Conservation (phyloP, 2,797 vertebrate genomes). For the Pagetopsis macropterus region DNA sequence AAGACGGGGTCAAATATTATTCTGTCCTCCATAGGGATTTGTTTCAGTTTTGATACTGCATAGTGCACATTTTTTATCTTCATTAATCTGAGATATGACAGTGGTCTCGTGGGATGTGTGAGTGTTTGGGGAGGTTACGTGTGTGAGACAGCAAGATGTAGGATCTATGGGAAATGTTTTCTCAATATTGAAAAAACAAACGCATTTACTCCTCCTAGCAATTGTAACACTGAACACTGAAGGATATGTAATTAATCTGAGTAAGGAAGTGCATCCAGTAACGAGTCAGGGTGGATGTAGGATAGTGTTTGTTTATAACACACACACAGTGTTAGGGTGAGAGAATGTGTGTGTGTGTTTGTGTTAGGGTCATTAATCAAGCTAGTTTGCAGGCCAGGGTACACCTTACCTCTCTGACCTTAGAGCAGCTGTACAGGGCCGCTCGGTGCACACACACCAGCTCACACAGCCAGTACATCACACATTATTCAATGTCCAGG, state of each 20-base stretch:
- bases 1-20: not conserved
- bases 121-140: constrained; percentile 3
- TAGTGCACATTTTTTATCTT: constrained; percentile 7
- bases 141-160: constrained; percentile 6
- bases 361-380: constrained; percentile 73
- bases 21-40: not conserved
- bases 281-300: constrained; percentile 24
- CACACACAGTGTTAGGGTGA: constrained; percentile 5
- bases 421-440: constrained; percentile 54
- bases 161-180: constrained; percentile 12
- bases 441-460: constrained; percentile 10
- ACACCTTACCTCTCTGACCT: constrained; percentile 68
- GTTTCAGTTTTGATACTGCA: constrained; percentile 3
- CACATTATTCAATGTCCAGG: constrained; percentile 35
- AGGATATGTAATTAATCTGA: constrained; percentile 17
- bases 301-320: no score
- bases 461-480: constrained; percentile 32
- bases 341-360: constrained; percentile 46
- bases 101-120: not conserved
- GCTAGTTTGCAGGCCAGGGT: constrained; percentile 55
- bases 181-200: constrained; percentile 24
- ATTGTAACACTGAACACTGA: constrained; percentile 1
- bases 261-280: constrained; percentile 26
- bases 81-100: constrained; percentile 3
- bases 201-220: not conserved